Percentiles rank a stretch among this genome's conserved stretches.
These are phyloP conservation scores for Zootermopsis nevadensis DNA, from an alignment of 2,888 invertebrate genomes.

Conservation along the genomic window DNA sequence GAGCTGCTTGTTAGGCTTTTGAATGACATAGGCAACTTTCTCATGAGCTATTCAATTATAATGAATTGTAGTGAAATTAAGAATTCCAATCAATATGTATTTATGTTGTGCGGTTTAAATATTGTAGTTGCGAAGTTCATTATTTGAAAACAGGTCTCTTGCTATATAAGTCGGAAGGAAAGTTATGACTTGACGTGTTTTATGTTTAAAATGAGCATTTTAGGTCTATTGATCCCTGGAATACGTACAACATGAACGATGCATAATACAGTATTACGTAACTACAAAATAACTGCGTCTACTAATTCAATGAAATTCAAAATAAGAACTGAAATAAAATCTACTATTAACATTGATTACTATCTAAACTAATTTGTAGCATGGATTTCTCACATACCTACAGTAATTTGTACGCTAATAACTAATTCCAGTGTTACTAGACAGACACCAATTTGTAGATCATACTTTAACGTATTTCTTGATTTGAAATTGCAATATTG, in stretches of 20 bases:
- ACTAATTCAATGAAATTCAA: not conserved
- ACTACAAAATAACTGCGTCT: not conserved
- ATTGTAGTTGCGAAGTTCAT: too few species aligned
- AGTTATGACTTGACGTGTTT: too few species aligned
- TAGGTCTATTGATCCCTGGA: not conserved
- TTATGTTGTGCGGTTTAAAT: too few species aligned
- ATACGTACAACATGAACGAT: not conserved
- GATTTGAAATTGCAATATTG: not conserved
- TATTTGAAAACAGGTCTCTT: too few species aligned
- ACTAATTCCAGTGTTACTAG: not conserved
- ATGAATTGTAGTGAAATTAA: too few species aligned
- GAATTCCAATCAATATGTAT: too few species aligned
- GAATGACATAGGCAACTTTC: too few species aligned
- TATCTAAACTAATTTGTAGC: not conserved
- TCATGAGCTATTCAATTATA: too few species aligned
- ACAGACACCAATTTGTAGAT: not conserved
- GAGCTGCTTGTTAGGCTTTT: too few species aligned
- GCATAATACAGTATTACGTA: not conserved
- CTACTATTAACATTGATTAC: constrained; percentile 4
- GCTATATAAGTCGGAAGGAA: too few species aligned
- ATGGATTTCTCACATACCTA: not conserved
- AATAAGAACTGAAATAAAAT: not conserved
- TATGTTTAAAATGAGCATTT: too few species aligned
- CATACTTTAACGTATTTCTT: not conserved
- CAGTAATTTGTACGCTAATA: not conserved